A percentile compares a stretch with the other conserved stretches of the same genome.
Conservation (phyloP, 2,888 invertebrate genomes). For the Hyposoter didymator region DNA sequence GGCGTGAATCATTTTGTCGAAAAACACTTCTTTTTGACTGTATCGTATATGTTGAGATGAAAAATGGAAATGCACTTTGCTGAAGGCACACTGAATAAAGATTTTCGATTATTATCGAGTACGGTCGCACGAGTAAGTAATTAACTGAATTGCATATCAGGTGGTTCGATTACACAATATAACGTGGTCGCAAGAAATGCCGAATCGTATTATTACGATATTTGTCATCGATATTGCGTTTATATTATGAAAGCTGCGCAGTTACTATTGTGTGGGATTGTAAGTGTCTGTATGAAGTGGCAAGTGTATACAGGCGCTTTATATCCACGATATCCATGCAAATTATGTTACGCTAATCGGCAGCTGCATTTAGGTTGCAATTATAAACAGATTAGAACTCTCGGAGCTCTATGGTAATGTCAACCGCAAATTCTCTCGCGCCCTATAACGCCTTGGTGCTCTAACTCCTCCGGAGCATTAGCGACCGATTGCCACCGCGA, state of each 20-base stretch:
- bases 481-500: conserved; percentile 60
- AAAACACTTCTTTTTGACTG: too few relatives aligned
- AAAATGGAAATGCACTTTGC: too few relatives aligned
- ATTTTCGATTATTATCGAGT: conserved; percentile 20
- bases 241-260: conserved; percentile 33
- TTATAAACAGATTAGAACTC: conserved; percentile 82
- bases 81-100: not conserved
- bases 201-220: conserved; percentile 56
- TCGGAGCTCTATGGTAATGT: conserved; percentile 70
- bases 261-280: not conserved
- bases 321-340: conserved; percentile 68
- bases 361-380: conserved; percentile 77
- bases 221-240: conserved; percentile 54
- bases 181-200: conserved; percentile 43
- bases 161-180: conserved; percentile 51
- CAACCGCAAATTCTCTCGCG: conserved; percentile 67
- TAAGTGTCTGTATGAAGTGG: not conserved
- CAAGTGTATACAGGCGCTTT: conserved; percentile 11
- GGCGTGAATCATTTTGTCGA: too few relatives aligned
- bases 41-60: too few relatives aligned
- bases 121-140: conserved; percentile 21
- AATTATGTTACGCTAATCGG: conserved; percentile 79
- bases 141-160: conserved; percentile 27
- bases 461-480: conserved; percentile 50
- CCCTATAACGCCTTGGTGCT: conserved; percentile 16